phyloP scores from a whole-genome alignment of 2,797 vertebrate genomes.

The Borostomias antarcticus region DNA sequence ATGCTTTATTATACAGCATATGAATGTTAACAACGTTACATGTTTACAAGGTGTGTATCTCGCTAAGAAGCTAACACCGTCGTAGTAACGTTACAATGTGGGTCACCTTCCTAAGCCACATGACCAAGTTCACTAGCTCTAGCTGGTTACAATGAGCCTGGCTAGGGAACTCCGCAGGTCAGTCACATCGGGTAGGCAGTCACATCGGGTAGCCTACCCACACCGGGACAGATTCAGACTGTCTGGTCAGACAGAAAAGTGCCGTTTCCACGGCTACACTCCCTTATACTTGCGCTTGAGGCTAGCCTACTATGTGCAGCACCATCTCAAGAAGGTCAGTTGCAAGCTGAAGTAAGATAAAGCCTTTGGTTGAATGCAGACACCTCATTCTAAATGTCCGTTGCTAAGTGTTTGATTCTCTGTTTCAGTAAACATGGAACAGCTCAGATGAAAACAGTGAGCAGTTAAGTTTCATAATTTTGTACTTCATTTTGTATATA shows the following conservation, averaged over 20 bases:
- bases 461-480: neutral
- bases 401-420: conserved; percentile 1
- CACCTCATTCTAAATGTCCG: neutral
- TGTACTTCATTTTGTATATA: neutral
- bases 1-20: no score
- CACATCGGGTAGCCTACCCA: no score
- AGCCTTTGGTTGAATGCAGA: neutral
- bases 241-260: neutral
- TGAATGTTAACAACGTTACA: no score
- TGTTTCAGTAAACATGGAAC: neutral
- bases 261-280: conserved; percentile 2
- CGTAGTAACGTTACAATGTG: no score
- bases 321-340: conserved; percentile 4
- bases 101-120: no score
- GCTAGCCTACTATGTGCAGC: neutral
- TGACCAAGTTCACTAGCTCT: no score
- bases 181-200: no score
- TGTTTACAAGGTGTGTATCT: no score
- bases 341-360: neutral
- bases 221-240: neutral
- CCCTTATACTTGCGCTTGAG: neutral
- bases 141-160: no score
- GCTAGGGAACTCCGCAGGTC: no score
- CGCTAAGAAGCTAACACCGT: no score
- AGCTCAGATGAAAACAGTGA: neutral